These are phyloP conservation scores for Ariolimax columbianus DNA, from an alignment of 2,888 invertebrate genomes.

Conservation along the genomic window DNA sequence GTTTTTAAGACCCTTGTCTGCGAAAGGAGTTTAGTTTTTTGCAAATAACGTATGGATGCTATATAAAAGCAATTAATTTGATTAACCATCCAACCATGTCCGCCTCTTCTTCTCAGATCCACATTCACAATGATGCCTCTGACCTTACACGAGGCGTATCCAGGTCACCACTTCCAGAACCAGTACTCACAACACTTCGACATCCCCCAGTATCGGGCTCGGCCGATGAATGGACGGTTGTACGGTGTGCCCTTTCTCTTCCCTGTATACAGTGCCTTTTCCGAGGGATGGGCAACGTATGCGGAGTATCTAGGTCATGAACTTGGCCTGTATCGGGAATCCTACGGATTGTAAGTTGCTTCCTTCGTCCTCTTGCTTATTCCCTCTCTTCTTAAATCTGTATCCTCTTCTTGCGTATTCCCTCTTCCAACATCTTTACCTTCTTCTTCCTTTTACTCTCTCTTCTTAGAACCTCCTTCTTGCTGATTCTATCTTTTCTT, in stretches of 20 bases:
- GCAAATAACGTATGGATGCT: too few relatives aligned
- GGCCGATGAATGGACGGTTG: slow-evolving; percentile 54
- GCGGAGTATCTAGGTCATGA: slow-evolving; percentile 77
- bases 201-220: slow-evolving; percentile 55
- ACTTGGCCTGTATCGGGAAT: slow-evolving; percentile 76
- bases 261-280: slow-evolving; percentile 58
- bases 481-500: too few relatives aligned
- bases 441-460: too few relatives aligned
- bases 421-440: too few relatives aligned
- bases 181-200: slow-evolving; percentile 52
- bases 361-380: neutral
- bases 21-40: too few relatives aligned
- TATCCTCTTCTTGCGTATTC: too few relatives aligned
- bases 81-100: slow-evolving; percentile 1
- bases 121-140: slow-evolving; percentile 77
- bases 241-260: slow-evolving; percentile 58
- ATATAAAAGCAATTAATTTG: too few relatives aligned
- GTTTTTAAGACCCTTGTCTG: too few relatives aligned
- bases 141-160: slow-evolving; percentile 78
- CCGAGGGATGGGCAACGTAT: slow-evolving; percentile 79
- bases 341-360: slow-evolving; percentile 67
- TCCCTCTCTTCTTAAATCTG: too few relatives aligned
- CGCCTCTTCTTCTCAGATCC: slow-evolving; percentile 67
- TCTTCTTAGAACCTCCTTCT: too few relatives aligned
- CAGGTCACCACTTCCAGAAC: slow-evolving; percentile 79